Conservation (phyloP, 2,113 vertebrate genomes). For the Equus przewalskii region DNA sequence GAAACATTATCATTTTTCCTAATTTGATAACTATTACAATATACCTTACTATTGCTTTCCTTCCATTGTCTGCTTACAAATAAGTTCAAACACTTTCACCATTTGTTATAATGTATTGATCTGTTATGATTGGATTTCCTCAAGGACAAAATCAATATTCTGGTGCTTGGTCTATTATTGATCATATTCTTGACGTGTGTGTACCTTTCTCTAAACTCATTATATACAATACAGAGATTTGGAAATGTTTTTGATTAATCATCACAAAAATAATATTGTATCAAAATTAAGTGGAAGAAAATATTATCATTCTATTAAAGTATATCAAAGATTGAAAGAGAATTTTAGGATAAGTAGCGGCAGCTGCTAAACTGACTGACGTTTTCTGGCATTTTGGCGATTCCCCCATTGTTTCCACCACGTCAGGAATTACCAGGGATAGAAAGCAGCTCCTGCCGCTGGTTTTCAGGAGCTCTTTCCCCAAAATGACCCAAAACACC, state of each 20-base stretch:
- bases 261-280: not conserved
- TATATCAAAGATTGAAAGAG: not conserved
- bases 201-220: not conserved
- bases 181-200: rapidly evolving
- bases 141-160: not conserved
- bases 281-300: not conserved
- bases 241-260: not conserved
- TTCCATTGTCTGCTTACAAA: not conserved
- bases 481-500: not conserved
- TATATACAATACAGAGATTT: not conserved
- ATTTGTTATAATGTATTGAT: not conserved
- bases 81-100: not conserved
- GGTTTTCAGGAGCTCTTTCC: not conserved
- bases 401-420: not conserved
- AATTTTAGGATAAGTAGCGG: not conserved
- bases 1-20: not conserved
- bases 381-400: not conserved
- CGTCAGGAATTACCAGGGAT: not conserved
- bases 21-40: not conserved
- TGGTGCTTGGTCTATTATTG: not conserved
- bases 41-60: not conserved
- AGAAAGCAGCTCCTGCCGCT: not conserved
- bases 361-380: not conserved
- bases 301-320: not conserved
- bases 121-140: not conserved